Percentiles rank a stretch among this genome's conserved stretches.
Conservation (phyloP, 35 echinoderm and acorn worm species). For the Diadema setosum region DNA sequence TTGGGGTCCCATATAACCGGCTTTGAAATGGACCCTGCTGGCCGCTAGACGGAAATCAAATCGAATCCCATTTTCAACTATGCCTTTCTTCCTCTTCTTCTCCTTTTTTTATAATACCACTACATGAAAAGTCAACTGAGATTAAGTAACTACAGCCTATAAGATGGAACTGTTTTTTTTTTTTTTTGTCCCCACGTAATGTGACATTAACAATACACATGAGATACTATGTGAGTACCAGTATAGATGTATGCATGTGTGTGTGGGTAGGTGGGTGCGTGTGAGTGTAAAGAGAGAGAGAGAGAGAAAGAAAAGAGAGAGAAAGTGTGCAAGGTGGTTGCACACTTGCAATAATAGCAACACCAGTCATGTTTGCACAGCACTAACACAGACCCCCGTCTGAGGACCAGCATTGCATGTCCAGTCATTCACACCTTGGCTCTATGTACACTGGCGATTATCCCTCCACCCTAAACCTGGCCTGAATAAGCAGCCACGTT, state of each 20-base stretch:
- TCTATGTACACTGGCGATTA: neutral
- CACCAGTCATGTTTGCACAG: neutral
- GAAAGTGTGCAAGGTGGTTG: neutral
- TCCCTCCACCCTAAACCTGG: neutral
- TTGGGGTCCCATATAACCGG: neutral
- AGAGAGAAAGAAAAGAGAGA: neutral
- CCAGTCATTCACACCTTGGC: neutral
- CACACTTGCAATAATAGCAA: neutral
- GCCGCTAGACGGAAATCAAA: too few relatives aligned
- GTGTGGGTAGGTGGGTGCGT: neutral
- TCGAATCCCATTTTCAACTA: too few relatives aligned
- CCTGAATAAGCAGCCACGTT: neutral
- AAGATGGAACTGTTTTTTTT: too few relatives aligned
- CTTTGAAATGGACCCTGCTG: neutral
- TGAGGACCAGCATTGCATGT: neutral
- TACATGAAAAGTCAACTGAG: too few relatives aligned
- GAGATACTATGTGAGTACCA: too few relatives aligned
- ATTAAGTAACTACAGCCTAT: too few relatives aligned
- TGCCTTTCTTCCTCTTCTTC: too few relatives aligned
- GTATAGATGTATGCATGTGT: too few relatives aligned
- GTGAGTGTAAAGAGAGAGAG: neutral
- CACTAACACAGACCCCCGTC: neutral
- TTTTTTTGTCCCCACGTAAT: too few relatives aligned
- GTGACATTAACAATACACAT: too few relatives aligned
- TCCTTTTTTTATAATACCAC: too few relatives aligned